Evolutionary conservation across 37 sponge, comb jelly and placozoan species (phyloP).

Genomic region (Amphimedon queenslandica): DNA sequence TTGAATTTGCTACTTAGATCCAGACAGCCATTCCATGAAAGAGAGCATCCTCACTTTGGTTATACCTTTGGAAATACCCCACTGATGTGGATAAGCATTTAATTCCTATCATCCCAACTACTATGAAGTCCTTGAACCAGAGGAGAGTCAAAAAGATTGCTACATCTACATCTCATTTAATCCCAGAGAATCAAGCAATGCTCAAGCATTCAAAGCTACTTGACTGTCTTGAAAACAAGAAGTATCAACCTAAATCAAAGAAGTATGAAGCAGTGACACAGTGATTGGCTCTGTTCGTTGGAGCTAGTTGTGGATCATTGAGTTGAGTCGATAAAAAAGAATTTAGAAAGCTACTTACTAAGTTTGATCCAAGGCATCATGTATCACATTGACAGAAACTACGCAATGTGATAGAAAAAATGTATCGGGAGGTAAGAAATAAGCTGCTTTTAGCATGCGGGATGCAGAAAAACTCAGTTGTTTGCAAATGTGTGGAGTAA

Average conservation of each 20-base stretch:
- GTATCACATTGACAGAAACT: neutral
- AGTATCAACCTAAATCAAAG: neutral
- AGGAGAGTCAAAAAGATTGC: neutral
- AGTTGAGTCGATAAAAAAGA: neutral
- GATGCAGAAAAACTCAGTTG: constrained; percentile 6
- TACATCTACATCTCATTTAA: neutral
- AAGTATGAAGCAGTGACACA: neutral
- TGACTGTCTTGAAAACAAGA: neutral
- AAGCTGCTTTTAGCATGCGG: neutral
- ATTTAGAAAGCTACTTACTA: neutral
- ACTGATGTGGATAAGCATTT: neutral
- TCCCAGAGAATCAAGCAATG: neutral
- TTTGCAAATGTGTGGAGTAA: constrained; percentile 27
- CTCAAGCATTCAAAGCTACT: neutral
- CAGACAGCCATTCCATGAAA: too few relatives aligned
- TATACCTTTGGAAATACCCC: constrained; percentile 2
- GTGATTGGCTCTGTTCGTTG: constrained; percentile 4
- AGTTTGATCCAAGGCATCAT: neutral
- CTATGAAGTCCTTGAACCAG: neutral
- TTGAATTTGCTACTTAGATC: too few relatives aligned
- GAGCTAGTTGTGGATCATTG: neutral
- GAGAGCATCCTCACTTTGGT: too few relatives aligned
- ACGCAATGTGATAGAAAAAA: neutral
- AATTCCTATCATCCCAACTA: neutral
- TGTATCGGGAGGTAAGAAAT: constrained; percentile 4